phyloP scores from a whole-genome alignment of 2,888 invertebrate genomes.

The Agrochola lota region DNA sequence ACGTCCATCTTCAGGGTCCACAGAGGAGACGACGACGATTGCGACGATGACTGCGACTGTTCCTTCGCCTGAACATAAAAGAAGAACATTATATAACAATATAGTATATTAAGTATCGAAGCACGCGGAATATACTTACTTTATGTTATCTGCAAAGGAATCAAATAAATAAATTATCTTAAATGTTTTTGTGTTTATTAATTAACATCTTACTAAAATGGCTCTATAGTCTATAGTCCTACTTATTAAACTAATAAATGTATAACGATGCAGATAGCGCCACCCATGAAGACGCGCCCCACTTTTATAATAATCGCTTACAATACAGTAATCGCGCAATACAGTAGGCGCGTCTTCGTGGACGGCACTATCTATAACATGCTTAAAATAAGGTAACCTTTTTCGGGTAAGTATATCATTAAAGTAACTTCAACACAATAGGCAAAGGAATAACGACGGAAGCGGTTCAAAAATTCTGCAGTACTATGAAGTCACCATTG shows the following conservation, averaged over 20 bases:
- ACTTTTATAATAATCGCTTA: no score
- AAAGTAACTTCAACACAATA: background rate
- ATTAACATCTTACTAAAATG: background rate
- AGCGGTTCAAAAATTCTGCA: background rate
- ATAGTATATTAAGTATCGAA: background rate
- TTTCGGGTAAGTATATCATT: background rate
- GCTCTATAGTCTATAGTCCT: background rate
- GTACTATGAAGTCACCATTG: background rate
- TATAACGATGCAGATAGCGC: no score
- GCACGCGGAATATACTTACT: conserved; percentile 29
- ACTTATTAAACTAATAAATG: conserved; percentile 12
- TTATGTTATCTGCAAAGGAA: conserved; percentile 1
- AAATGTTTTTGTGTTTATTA: conserved; percentile 11
- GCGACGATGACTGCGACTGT: conserved; percentile 23
- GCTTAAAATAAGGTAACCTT: background rate
- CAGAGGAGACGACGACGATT: conserved; percentile 71
- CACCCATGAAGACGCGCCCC: no score
- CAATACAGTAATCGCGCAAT: no score
- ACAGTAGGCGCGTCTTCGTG: no score
- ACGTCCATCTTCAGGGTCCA: conserved; percentile 84
- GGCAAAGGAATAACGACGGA: background rate
- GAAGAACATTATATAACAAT: background rate
- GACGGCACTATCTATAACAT: no score
- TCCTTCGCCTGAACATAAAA: conserved; percentile 20
- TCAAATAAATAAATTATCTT: conserved; percentile 14